Conservation (phyloP, 2,888 invertebrate genomes). For the Tenthredo mesomela region DNA sequence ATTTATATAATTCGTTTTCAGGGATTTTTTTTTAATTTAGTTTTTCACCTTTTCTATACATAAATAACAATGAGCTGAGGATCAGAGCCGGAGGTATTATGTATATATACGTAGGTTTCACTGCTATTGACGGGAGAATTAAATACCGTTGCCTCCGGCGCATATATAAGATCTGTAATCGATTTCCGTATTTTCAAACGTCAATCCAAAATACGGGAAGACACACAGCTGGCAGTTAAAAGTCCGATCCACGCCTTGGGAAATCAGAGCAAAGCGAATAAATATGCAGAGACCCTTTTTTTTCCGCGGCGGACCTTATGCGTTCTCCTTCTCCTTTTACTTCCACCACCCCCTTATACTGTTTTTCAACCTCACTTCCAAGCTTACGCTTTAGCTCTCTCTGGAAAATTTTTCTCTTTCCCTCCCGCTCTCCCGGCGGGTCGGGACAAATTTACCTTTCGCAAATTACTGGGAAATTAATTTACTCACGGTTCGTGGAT, state of each 20-base stretch:
- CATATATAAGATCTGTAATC: neutral
- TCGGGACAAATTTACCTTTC: conserved; percentile 18
- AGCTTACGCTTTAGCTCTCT: neutral
- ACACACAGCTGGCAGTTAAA: conserved; percentile 29
- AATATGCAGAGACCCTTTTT: conserved; percentile 29
- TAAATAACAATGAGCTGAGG: neutral
- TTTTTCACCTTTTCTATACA: neutral
- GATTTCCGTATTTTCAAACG: neutral
- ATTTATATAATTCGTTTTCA: no score
- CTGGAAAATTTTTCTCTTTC: neutral
- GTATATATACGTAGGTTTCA: neutral
- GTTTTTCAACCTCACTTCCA: neutral
- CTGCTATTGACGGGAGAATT: conserved; percentile 31
- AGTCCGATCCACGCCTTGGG: conserved; percentile 31
- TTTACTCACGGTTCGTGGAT: neutral
- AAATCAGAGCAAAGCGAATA: conserved; percentile 16
- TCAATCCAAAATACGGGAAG: neutral
- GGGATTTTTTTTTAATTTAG: neutral
- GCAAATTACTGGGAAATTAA: conserved; percentile 20
- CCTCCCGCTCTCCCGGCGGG: neutral
- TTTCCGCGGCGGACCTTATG: conserved; percentile 19
- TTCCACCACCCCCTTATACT: neutral
- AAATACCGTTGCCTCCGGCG: conserved; percentile 1
- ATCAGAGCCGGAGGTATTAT: neutral
- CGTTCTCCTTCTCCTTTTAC: neutral